Evolutionary conservation across 2,113 vertebrate species (phyloP).

Genomic region (Ginglymostoma cirratum): DNA sequence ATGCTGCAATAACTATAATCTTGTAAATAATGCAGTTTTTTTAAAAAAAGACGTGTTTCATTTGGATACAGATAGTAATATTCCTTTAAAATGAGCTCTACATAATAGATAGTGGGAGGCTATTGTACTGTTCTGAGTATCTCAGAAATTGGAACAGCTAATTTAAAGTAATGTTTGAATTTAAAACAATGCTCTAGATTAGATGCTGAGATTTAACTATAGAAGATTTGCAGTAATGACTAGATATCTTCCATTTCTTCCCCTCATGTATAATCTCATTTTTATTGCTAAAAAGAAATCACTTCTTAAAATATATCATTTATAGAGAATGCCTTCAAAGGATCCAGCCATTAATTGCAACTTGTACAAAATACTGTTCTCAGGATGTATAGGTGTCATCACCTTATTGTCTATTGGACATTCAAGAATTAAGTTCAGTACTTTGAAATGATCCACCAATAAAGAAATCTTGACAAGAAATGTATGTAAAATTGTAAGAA

Average conservation of each 20-base stretch:
- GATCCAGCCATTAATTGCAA: not conserved
- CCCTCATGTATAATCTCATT: not conserved
- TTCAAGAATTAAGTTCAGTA: not conserved
- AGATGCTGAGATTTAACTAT: not conserved
- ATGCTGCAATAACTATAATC: not conserved
- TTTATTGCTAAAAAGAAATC: not conserved
- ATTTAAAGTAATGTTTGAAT: not conserved
- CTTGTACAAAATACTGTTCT: constrained; percentile 22
- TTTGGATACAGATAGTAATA: not conserved
- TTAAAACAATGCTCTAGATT: not conserved
- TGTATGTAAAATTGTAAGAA: not conserved
- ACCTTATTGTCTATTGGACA: too few relatives aligned
- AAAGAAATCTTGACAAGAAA: not conserved
- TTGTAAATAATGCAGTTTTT: not conserved
- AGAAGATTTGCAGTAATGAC: not conserved
- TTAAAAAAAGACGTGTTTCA: not conserved
- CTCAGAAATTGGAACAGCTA: not conserved
- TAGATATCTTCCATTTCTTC: not conserved
- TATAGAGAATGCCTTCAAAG: not conserved
- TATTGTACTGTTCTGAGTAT: not conserved
- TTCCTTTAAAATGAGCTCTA: not conserved
- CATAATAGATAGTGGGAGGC: not conserved
- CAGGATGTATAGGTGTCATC: not conserved
- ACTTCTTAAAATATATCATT: not conserved
- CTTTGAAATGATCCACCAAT: not conserved